phyloP scores from a whole-genome alignment of 2,888 invertebrate genomes.

The Polyommatus icarus region DNA sequence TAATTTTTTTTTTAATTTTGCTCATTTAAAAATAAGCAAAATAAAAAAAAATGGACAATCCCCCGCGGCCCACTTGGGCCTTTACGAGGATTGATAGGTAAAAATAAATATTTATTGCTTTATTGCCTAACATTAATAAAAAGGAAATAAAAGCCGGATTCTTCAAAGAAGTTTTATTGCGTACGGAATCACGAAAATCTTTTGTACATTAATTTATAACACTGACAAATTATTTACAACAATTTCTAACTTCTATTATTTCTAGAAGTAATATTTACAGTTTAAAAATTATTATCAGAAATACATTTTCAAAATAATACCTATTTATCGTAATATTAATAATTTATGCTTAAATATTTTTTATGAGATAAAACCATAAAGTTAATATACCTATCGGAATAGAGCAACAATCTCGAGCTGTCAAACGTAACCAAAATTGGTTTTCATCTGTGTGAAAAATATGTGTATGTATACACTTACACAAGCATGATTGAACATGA shows the following conservation, averaged over 20 bases:
- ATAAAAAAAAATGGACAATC: too few species aligned
- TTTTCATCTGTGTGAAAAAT: too few species aligned
- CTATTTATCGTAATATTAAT: background rate
- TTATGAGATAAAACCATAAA: background rate
- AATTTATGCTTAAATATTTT: background rate
- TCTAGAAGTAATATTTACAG: constrained; percentile 64
- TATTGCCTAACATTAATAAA: background rate
- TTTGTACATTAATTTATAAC: constrained; percentile 72
- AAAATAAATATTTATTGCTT: too few species aligned
- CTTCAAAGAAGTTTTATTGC: constrained; percentile 76
- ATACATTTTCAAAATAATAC: constrained; percentile 29
- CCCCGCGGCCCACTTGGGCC: too few species aligned
- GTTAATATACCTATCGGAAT: too few species aligned
- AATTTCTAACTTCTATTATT: constrained; percentile 46
- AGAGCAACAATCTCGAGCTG: too few species aligned
- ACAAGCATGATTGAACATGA: too few species aligned
- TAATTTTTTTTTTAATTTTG: too few species aligned
- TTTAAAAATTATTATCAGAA: constrained; percentile 55
- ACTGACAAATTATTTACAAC: constrained; percentile 75
- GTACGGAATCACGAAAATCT: constrained; percentile 74
- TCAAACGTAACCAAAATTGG: too few species aligned
- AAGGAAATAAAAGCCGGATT: constrained; percentile 35
- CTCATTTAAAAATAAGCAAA: too few species aligned
- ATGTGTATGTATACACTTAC: too few species aligned
- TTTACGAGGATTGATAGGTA: too few species aligned